Percentiles rank a stretch among this genome's conserved stretches.
Evolutionary conservation across 2,797 vertebrate species (phyloP).

Genomic region (Poeciliopsis turneri): DNA sequence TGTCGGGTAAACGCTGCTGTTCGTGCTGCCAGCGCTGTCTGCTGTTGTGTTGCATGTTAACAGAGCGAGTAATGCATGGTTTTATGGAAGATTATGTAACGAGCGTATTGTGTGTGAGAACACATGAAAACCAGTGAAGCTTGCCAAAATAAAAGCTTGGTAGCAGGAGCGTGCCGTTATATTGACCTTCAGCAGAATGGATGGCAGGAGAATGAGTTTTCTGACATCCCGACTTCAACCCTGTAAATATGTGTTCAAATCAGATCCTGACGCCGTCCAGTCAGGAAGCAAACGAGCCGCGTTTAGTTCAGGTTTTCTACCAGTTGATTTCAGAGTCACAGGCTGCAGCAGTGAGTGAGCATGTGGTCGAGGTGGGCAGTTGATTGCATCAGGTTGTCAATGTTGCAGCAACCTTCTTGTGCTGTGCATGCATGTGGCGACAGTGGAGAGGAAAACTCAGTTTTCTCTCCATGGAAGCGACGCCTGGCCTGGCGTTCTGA

Average conservation of each 20-base stretch:
- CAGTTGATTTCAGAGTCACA: not conserved
- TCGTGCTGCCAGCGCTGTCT: conserved; percentile 28
- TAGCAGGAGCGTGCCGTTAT: conserved; percentile 4
- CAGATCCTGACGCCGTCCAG: not conserved
- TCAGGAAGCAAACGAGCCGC: not conserved
- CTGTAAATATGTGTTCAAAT: not conserved
- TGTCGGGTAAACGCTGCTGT: conserved; percentile 24
- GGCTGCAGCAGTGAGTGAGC: not conserved
- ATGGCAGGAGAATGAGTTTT: not conserved
- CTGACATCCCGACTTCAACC: not conserved
- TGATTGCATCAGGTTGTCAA: not conserved
- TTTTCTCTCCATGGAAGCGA: no score
- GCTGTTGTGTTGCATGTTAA: conserved; percentile 31
- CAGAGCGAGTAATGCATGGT: conserved; percentile 26
- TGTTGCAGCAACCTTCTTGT: not conserved
- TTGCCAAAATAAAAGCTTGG: conserved; percentile 4
- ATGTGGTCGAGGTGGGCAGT: not conserved
- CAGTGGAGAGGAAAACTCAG: not conserved
- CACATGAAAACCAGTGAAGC: conserved; percentile 22
- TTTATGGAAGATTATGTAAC: conserved; percentile 27
- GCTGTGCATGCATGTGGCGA: not conserved
- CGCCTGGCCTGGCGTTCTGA: no score
- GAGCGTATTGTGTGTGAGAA: conserved; percentile 11
- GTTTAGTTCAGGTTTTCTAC: not conserved
- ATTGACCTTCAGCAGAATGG: not conserved